Evolutionary conservation across 2,797 vertebrate genomes (phyloP), one percentile per base, ranked within the genome.

Genomic region (Peromyscus attwateri): DNA sequence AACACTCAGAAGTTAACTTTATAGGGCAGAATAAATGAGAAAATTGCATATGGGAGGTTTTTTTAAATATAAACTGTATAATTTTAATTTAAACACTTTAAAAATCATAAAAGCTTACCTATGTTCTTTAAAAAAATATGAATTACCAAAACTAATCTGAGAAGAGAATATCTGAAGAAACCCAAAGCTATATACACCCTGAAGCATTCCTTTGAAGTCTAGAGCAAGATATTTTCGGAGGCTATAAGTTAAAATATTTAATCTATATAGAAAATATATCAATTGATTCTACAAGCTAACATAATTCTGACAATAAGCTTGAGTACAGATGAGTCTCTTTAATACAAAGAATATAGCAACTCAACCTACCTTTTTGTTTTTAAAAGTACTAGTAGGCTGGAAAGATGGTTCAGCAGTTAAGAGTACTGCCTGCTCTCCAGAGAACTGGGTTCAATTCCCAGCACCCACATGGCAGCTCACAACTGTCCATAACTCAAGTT

Each of bases 91-190:
- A 21, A 79, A 25, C 52, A 84, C 40, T 84, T 84, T 52, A 77
- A 92, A 92, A 79, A 55, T 73, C 43, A 75, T 19, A 91, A 37
- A 93, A 43, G 55, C 62, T 82, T 82, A 7, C 68, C 66, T 85
- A 52, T 79, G 92, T 92, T 89, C 77, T 66, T 84, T 21, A 84
- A 89, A 89, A 95, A 80, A 94, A 87, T 68, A 88, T 25, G 80
- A 71, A 90, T 84, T 75, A 84, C 3, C 34, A 90, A 31, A 83
- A 83, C 14, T 83, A 83, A 46, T 34, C 37, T 66, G 40, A 84
- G 10, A 34, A 84, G 43, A 31, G 29, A 84, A 66, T 84, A 66
- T 84, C 4, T 84, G 40, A 84, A 46, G 40, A 84, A 84, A 12
- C 60, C 27, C 25, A 66, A 84, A 60, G 80, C 60, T 46, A 84